A percentile compares a stretch with the other conserved stretches of the same genome.
phyloP scores from a whole-genome alignment of 2,888 invertebrate species.

The Endotricha flammealis region DNA sequence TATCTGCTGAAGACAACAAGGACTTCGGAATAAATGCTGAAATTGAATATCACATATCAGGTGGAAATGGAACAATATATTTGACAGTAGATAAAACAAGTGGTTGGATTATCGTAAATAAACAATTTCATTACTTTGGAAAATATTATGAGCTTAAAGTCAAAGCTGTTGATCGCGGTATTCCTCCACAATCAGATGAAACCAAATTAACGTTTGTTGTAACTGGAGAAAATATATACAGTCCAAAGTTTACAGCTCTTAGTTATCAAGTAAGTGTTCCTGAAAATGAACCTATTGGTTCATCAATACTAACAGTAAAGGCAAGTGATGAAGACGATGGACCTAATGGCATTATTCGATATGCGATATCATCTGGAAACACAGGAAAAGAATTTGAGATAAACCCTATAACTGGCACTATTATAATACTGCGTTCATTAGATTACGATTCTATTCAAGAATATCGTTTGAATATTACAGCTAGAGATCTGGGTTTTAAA shows the following conservation, averaged over 20 bases:
- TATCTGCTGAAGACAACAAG: slow-evolving; percentile 85
- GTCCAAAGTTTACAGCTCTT: slow-evolving; percentile 89
- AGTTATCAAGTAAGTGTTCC: slow-evolving; percentile 94
- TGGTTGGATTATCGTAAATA: slow-evolving; percentile 89
- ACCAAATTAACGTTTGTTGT: slow-evolving; percentile 85
- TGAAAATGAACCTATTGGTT: slow-evolving; percentile 92
- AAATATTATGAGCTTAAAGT: slow-evolving; percentile 83
- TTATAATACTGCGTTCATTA: slow-evolving; percentile 87
- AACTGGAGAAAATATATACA: slow-evolving; percentile 89
- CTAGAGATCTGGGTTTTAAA: slow-evolving; percentile 90
- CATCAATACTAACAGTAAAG: slow-evolving; percentile 89
- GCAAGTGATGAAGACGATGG: slow-evolving; percentile 92
- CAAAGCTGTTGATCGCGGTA: slow-evolving; percentile 90
- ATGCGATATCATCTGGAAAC: slow-evolving; percentile 90
- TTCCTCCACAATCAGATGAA: slow-evolving; percentile 90
- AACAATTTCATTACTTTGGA: slow-evolving; percentile 76
- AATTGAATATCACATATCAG: slow-evolving; percentile 85
- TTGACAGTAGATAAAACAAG: slow-evolving; percentile 85
- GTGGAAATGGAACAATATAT: slow-evolving; percentile 87
- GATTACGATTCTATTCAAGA: slow-evolving; percentile 93
- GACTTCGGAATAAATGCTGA: slow-evolving; percentile 95
- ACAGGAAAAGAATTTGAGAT: slow-evolving; percentile 88
- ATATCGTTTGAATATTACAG: slow-evolving; percentile 92
- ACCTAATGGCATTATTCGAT: slow-evolving; percentile 92
- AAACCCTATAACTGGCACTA: slow-evolving; percentile 85